Evolutionary conservation across 2,113 vertebrate genomes (phyloP), one percentile per base, ranked within the genome.

Genomic region (Opisthocomus hoazin): DNA sequence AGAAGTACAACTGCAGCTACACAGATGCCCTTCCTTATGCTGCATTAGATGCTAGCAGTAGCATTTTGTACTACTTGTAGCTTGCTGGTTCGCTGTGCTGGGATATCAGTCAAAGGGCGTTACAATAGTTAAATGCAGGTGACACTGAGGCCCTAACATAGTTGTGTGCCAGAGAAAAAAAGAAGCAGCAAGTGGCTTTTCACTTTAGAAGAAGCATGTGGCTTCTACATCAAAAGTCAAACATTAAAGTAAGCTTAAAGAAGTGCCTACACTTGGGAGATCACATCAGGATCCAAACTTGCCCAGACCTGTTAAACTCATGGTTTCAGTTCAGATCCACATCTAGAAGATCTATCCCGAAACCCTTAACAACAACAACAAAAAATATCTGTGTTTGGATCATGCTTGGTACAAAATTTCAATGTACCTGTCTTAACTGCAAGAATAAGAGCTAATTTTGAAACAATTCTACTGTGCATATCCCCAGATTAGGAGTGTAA

Each of bases 31-130:
- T 84, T 88, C 92, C 57, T 68, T 70, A 27, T 20, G 12, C 70
- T 96, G 93, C 57, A 83, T 58, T 71, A 71, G 46, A 66, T 90
- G 75, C 60, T 56, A 95, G 77, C 56, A 79, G 82, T 34, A 93
- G 34, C 64, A 76, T 83, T 90, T 96, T 68, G 70, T 78, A 74
- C 58, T 70, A 50, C 64, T n/a, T 79, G 46, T 87, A 89, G 53
- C 29, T 90, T 86, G 50, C 65, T 97, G 76, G 82, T 94, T 89
- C 15, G 0, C 11, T 79, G 68, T 91, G 29, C 87, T 83, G 48
- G 82, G 81, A 91, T 37, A 79, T 27, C 46, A 87, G 87, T 87
- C 94, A 95, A 81, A 93, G 61, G 50, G 90, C 64, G 71, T 93
- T 84, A 80, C 64, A 74, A 18, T 45, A 70, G 58, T 94, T 88